Evolutionary conservation across 2,888 invertebrate genomes (phyloP), one percentile per base, ranked within the genome.

Genomic region (Xylota sylvarum): DNA sequence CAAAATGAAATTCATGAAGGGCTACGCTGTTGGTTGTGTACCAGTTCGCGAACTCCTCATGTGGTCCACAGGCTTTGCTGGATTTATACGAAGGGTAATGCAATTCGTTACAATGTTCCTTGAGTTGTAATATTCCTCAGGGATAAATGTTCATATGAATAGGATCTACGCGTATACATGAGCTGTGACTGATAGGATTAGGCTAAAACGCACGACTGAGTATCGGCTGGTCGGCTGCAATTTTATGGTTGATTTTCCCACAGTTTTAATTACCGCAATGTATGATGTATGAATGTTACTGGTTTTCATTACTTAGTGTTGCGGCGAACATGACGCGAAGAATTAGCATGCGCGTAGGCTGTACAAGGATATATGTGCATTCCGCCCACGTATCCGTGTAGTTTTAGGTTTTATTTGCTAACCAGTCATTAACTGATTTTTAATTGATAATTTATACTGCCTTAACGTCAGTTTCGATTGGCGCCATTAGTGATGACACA

Each of bases 401-500:
- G 30, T 62, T 86, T 78, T 58, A 35, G 52, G 67, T 86, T 86
- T n/a, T 86, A 82, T 82, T 82, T 82, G 67, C 77, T 65, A 55
- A 62, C 35, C 64, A 40, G 85, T 69, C 78, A 67, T 86, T 86
- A 73, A 82, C 56, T 86, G 86, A 69, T 43, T 86, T 62, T 86
- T 82, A 86, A 86, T 86, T 86, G 86, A 62, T 86, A 67, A 65
- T 77, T 77, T 77, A 56, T 72, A 27, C 77, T 76, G 85, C 50
- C 81, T 78, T 62, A 30, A 43, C 56, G 73, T 52, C 73, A 50
- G 14, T 43, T 56, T 14, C 12, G 40, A 80, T 73, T 78, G 86
- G 86, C 82, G 86, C 86, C 81, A 69, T 64, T 27, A 2, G 48
- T 55, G 56, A 43, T 67, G 76, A 46, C n/a, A 35, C 56, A 58